These are phyloP conservation scores for Apodemia zela DNA, from an alignment of 2,888 invertebrate species.

Conservation along the genomic window DNA sequence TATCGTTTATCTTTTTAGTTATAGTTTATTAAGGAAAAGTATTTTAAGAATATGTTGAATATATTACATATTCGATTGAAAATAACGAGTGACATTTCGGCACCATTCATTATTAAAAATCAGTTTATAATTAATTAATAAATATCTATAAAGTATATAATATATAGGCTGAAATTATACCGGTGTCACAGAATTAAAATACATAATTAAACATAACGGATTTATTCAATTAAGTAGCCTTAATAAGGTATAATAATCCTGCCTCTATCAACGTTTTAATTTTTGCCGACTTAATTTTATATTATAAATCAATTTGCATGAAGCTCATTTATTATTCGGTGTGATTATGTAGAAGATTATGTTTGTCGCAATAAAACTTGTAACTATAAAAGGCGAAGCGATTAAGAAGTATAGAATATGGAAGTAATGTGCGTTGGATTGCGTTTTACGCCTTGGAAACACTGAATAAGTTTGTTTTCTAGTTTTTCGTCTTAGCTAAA, in stretches of 20 bases:
- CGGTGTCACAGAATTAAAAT: neutral
- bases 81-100: neutral
- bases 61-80: no score
- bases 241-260: neutral
- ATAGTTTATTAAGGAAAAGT: no score
- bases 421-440: no score
- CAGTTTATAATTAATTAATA: neutral
- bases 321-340: conserved; percentile 4
- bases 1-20: no score
- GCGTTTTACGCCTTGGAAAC: no score
- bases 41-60: no score
- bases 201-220: neutral
- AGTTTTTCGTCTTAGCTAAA: no score
- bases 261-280: neutral
- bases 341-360: neutral
- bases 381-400: neutral
- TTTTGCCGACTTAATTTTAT: conserved; percentile 1
- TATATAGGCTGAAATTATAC: neutral
- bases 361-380: neutral
- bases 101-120: neutral
- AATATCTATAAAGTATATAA: neutral
- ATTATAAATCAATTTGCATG: conserved; percentile 2
- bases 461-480: no score
- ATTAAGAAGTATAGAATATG: neutral
- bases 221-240: neutral